These are phyloP conservation scores for Agriopis aurantiaria DNA, from an alignment of 2,888 invertebrate genomes.

Conservation along the genomic window DNA sequence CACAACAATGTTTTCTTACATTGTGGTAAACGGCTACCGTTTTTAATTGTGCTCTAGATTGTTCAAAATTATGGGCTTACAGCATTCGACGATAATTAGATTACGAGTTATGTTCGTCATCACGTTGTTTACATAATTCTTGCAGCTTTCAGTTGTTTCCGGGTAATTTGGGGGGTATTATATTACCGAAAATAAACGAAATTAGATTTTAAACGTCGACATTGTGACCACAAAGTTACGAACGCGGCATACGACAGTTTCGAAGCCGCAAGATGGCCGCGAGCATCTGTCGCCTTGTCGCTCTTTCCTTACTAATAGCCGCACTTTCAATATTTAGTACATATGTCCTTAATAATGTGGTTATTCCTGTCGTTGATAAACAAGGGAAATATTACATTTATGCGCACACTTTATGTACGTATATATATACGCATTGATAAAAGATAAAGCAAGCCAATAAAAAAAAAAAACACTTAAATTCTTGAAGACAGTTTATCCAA, in stretches of 20 bases:
- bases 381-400: too few species aligned
- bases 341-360: constrained; percentile 74
- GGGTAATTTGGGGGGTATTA: constrained; percentile 64
- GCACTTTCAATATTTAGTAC: constrained; percentile 72
- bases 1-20: constrained; percentile 33
- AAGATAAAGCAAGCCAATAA: too few species aligned
- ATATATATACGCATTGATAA: too few species aligned
- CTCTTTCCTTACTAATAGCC: constrained; percentile 78
- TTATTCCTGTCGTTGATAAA: constrained; percentile 40
- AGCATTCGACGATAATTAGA: constrained; percentile 49
- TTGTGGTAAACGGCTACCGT: constrained; percentile 35
- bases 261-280: constrained; percentile 79
- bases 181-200: constrained; percentile 62
- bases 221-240: constrained; percentile 81
- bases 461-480: too few species aligned
- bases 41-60: constrained; percentile 40
- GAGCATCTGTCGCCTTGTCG: constrained; percentile 85
- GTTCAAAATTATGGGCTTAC: constrained; percentile 38
- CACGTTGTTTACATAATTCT: constrained; percentile 60
- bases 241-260: constrained; percentile 71
- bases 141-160: constrained; percentile 63
- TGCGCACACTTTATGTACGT: too few species aligned
- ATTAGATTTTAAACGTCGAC: constrained; percentile 82
- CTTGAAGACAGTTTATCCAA: too few species aligned
- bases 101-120: constrained; percentile 53